Conservation (phyloP, 2,797 vertebrate genomes). For the Triplophysa bombifrons region DNA sequence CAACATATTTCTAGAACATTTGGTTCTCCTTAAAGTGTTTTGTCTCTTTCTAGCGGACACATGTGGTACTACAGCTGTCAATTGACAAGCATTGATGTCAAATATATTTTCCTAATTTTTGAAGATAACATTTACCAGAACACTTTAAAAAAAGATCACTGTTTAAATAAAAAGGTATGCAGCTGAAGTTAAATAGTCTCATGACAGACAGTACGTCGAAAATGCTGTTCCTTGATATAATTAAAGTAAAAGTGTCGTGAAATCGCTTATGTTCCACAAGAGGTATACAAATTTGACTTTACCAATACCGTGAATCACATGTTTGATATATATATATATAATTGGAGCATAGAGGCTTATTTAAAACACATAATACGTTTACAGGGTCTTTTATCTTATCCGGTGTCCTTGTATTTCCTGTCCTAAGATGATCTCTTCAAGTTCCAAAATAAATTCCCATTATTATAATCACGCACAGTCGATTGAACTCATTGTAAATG, state of each 20-base stretch:
- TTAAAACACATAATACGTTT: neutral
- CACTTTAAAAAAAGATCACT: neutral
- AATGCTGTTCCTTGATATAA: no score
- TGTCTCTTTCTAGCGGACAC: neutral
- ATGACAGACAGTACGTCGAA: no score
- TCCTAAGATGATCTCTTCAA: conserved; percentile 2
- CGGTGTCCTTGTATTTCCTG: conserved; percentile 36
- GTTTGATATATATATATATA: neutral
- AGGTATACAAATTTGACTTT: no score
- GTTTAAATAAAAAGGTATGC: neutral
- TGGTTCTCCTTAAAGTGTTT: neutral
- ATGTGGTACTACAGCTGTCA: neutral
- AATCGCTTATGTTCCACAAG: neutral
- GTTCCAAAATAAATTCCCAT: neutral
- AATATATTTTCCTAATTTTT: neutral
- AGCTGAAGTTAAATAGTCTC: no score
- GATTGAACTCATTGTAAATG: neutral
- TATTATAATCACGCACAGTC: neutral
- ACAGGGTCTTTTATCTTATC: neutral
- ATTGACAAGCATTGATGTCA: neutral
- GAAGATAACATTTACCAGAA: neutral
- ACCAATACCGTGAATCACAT: no score
- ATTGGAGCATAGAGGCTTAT: neutral
- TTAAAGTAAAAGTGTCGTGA: no score
- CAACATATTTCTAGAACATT: neutral